A percentile compares a stretch with the other conserved stretches of the same genome.
Conservation (phyloP, 2,113 vertebrate species). For the Mellivora capensis region DNA sequence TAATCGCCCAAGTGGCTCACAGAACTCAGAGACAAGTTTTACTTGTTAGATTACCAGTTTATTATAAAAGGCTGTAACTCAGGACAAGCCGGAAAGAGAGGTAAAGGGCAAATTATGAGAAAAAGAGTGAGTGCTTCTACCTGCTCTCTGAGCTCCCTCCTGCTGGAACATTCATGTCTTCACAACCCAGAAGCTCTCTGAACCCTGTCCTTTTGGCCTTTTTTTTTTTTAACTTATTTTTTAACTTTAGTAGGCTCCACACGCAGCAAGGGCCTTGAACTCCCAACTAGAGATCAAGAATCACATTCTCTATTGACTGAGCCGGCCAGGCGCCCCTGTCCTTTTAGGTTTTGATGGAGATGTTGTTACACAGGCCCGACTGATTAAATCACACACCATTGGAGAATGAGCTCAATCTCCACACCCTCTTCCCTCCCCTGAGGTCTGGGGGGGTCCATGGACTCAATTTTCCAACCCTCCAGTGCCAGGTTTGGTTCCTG, state of each 20-base stretch:
- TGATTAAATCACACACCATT: background rate
- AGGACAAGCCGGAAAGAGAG: background rate
- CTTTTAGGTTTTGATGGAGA: background rate
- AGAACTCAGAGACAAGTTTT: background rate
- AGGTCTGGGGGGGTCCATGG: background rate
- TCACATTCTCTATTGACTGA: background rate
- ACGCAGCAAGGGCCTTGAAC: background rate
- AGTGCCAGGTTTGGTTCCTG: background rate
- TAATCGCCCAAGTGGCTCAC: background rate
- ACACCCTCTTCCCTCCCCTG: background rate
- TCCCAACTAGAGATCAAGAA: background rate
- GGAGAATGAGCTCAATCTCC: background rate
- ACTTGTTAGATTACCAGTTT: background rate
- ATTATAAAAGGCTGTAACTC: background rate
- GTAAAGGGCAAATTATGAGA: background rate
- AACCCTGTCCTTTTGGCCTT: background rate
- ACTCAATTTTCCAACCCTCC: background rate
- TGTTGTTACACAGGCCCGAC: background rate
- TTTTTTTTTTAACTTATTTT: background rate
- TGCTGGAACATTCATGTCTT: background rate
- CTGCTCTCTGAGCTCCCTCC: background rate
- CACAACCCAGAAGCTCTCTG: background rate
- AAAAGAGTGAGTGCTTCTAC: background rate
- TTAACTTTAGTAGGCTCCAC: background rate
- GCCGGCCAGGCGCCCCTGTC: background rate